Evolutionary conservation across 64 coral and sea anemone genomes (phyloP).

Genomic region (Pachyseris speciosa): DNA sequence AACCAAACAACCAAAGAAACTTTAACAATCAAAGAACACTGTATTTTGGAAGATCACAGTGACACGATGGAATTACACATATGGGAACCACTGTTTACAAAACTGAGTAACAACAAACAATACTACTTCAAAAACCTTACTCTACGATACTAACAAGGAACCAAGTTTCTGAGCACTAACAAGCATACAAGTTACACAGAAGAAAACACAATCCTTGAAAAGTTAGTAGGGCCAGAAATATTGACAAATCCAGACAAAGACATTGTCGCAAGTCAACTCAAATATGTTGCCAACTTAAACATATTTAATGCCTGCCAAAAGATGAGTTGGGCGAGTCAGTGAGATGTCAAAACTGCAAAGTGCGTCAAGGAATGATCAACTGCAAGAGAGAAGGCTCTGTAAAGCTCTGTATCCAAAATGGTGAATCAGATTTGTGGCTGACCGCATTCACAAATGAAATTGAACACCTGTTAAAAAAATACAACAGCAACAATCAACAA

Average conservation of each 20-base stretch:
- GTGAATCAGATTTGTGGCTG: slow-evolving; percentile 44
- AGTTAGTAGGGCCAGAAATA: slow-evolving; percentile 33
- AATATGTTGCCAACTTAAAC: slow-evolving; percentile 38
- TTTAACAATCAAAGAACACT: slow-evolving; percentile 59
- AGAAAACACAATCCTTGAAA: slow-evolving; percentile 34
- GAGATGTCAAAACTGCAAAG: slow-evolving; percentile 41
- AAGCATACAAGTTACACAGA: slow-evolving; percentile 38
- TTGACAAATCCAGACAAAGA: slow-evolving; percentile 25
- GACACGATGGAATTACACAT: slow-evolving; percentile 35
- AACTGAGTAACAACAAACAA: neutral
- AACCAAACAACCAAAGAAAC: slow-evolving; percentile 35
- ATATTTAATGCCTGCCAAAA: slow-evolving; percentile 39
- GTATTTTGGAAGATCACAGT: slow-evolving; percentile 29
- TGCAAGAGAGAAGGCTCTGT: slow-evolving; percentile 31
- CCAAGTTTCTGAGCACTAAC: slow-evolving; percentile 34
- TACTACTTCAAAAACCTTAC: slow-evolving; percentile 58
- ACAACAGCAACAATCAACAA: neutral
- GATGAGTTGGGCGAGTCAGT: slow-evolving; percentile 28
- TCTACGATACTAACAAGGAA: slow-evolving; percentile 24
- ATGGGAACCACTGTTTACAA: slow-evolving; percentile 34
- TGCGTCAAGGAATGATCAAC: slow-evolving; percentile 24
- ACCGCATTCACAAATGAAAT: slow-evolving; percentile 46
- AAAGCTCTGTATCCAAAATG: slow-evolving; percentile 32
- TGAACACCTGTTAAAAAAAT: neutral
- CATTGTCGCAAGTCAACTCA: neutral